Evolutionary conservation across 1,140 invertebrate genomes (phyloP).

Genomic region (Trissolcus basalis): DNA sequence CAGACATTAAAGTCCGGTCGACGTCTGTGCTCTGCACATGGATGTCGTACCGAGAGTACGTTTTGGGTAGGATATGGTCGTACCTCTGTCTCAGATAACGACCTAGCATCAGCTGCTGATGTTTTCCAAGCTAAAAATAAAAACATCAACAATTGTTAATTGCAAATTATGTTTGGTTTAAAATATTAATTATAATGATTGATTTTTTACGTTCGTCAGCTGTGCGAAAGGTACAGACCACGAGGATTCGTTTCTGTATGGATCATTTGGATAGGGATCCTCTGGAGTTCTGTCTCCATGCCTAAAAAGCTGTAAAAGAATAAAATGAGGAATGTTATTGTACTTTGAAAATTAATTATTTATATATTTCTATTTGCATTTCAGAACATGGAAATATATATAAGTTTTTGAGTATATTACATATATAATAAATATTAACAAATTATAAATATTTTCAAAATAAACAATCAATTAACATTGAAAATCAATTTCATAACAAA

Average conservation of each 20-base stretch:
- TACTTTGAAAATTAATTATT: no score
- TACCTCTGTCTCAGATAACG: slow-evolving; percentile 86
- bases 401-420: no score
- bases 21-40: slow-evolving; percentile 87
- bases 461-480: no score
- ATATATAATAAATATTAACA: no score
- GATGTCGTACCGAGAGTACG: slow-evolving; percentile 80
- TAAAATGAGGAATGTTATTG: not conserved
- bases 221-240: slow-evolving; percentile 87
- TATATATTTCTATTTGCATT: no score
- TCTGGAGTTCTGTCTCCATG: slow-evolving; percentile 90
- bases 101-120: slow-evolving; percentile 87
- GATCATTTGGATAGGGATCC: slow-evolving; percentile 85
- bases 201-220: slow-evolving; percentile 81
- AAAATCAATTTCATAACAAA: no score
- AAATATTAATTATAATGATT: no score
- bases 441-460: no score
- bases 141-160: no score
- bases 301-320: slow-evolving; percentile 77
- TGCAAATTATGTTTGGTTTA: no score
- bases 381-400: no score
- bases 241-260: slow-evolving; percentile 79
- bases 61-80: slow-evolving; percentile 75
- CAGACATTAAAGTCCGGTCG: slow-evolving; percentile 94
- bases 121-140: slow-evolving; percentile 83